Evolutionary conservation across 2,113 vertebrate species (phyloP).

Genomic region (Panthera leo): DNA sequence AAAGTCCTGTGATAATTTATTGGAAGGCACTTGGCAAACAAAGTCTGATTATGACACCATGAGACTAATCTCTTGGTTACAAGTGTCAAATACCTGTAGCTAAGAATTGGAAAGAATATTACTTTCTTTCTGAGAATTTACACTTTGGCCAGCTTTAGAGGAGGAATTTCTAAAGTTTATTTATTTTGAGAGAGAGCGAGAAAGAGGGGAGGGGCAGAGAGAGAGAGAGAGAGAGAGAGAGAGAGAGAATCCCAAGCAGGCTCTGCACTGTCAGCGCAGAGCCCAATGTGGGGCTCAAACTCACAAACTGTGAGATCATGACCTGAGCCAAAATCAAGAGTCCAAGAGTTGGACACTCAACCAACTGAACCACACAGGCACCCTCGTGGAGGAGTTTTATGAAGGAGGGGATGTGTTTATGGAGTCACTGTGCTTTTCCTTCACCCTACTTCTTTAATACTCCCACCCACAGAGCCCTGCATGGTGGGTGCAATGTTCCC

Average conservation of each 20-base stretch:
- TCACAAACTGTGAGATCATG: no score
- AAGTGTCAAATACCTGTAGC: background rate
- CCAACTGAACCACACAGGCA: no score
- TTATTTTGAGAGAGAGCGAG: no score
- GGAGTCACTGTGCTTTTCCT: background rate
- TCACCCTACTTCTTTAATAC: rapidly evolving
- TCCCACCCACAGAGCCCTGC: background rate
- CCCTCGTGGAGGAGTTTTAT: background rate
- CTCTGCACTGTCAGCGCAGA: no score
- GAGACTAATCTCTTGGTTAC: background rate
- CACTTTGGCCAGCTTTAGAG: background rate
- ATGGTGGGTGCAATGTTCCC: rapidly evolving
- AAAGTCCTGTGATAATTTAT: background rate
- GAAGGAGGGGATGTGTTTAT: background rate
- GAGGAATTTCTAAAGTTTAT: background rate
- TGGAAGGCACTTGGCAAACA: background rate
- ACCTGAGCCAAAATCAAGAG: no score
- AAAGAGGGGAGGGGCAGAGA: no score
- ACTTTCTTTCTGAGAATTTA: background rate
- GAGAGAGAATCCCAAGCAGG: no score
- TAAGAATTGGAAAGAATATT: background rate
- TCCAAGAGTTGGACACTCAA: no score
- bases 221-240: no score
- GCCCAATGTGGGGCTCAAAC: no score
- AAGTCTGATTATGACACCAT: background rate